phyloP scores from a whole-genome alignment of 2,797 vertebrate species.

The Sorex maritimensis region DNA sequence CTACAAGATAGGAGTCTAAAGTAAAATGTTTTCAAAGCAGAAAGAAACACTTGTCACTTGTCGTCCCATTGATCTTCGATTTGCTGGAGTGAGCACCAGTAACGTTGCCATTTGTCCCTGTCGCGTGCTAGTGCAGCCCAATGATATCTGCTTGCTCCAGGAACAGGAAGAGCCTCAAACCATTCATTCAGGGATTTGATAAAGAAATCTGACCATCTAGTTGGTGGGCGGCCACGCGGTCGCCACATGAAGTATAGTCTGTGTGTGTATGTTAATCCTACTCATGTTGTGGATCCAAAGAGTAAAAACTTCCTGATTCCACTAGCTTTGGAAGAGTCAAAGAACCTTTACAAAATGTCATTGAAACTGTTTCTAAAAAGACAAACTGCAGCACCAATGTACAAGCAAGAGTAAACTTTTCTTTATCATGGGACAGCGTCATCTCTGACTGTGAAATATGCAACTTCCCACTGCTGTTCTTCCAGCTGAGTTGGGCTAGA shows the following conservation, averaged over 20 bases:
- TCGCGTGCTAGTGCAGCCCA: no score
- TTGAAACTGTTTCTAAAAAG: neutral
- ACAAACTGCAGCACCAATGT: neutral
- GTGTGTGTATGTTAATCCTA: no score
- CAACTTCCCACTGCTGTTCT: no score
- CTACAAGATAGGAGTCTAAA: neutral
- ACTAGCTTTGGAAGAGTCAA: neutral
- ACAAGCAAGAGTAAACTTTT: neutral
- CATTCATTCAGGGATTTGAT: no score
- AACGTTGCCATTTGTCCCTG: no score
- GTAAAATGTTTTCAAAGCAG: neutral
- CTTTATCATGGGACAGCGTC: rapidly evolving
- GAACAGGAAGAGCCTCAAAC: no score
- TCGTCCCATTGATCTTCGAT: no score
- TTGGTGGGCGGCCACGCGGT: no score
- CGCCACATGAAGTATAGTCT: no score
- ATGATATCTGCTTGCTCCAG: no score
- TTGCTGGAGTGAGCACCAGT: no score
- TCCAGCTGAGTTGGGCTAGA: neutral
- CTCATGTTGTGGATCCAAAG: neutral
- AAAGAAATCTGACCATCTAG: no score
- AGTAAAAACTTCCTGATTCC: neutral
- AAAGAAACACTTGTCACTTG: neutral
- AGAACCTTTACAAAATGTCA: neutral
- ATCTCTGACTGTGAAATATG: neutral